Evolutionary conservation across 2,888 invertebrate species (phyloP).

Genomic region (Autographa pulchrina): DNA sequence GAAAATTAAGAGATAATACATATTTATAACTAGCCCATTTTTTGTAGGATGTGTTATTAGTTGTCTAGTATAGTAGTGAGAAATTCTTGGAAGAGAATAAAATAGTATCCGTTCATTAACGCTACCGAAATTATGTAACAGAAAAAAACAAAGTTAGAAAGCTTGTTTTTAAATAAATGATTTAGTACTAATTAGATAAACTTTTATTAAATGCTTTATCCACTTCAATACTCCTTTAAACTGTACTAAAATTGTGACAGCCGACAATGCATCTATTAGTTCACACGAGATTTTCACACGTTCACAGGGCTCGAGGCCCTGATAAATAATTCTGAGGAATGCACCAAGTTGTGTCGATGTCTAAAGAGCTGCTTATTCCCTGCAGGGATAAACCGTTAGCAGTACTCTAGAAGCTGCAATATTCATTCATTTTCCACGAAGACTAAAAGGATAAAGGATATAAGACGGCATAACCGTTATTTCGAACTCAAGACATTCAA

Average conservation of each 20-base stretch:
- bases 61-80: background rate
- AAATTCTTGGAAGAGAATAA: background rate
- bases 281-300: constrained; percentile 29
- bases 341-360: constrained; percentile 25
- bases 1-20: too few relatives aligned
- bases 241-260: background rate
- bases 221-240: background rate
- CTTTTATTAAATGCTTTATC: background rate
- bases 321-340: constrained; percentile 32
- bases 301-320: constrained; percentile 38
- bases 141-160: background rate
- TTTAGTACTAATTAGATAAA: background rate
- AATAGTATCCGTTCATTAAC: background rate
- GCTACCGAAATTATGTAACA: background rate
- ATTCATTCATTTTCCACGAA: constrained; percentile 48
- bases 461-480: constrained; percentile 25
- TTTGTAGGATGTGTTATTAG: background rate
- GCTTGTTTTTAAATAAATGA: too few relatives aligned
- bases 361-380: constrained; percentile 42
- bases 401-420: constrained; percentile 43
- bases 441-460: constrained; percentile 32
- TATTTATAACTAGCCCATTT: too few relatives aligned
- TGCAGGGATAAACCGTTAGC: constrained; percentile 47
- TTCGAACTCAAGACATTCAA: constrained; percentile 21
- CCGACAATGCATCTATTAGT: background rate